Evolutionary conservation across 1,140 invertebrate species (phyloP).

Genomic region (Glossosoma conforme): DNA sequence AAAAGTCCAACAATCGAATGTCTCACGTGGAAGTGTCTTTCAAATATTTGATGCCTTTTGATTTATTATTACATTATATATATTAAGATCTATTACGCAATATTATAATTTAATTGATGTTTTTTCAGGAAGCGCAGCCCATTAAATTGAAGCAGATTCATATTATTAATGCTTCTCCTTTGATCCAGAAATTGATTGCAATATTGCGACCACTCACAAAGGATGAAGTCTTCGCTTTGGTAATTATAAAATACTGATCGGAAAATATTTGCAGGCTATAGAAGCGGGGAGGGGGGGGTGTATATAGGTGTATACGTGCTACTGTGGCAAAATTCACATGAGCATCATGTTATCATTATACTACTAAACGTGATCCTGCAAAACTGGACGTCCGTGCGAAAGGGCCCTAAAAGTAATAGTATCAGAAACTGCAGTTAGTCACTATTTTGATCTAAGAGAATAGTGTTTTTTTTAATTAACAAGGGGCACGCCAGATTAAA

Average conservation of each 20-base stretch:
- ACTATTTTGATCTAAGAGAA: too few species aligned
- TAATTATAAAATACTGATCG: conserved; percentile 39
- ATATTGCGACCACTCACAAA: conserved; percentile 62
- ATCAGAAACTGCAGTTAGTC: too few species aligned
- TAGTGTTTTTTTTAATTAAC: too few species aligned
- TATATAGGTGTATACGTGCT: background rate
- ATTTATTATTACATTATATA: background rate
- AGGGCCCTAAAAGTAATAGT: background rate
- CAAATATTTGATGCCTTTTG: background rate
- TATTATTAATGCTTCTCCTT: conserved; percentile 60
- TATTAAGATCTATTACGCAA: background rate
- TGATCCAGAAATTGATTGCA: conserved; percentile 57
- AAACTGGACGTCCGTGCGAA: background rate
- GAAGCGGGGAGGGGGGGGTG: background rate
- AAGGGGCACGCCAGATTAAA: too few species aligned
- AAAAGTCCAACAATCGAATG: background rate
- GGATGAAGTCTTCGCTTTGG: conserved; percentile 56
- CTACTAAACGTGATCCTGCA: background rate
- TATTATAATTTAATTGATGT: conserved; percentile 4
- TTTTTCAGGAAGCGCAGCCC: conserved; percentile 68
- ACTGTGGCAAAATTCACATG: background rate
- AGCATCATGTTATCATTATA: background rate
- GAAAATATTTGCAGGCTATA: background rate
- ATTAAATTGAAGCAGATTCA: conserved; percentile 69
- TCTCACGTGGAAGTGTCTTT: background rate